phyloP scores from a whole-genome alignment of 2,888 invertebrate genomes.

The Corythucha ciliata region DNA sequence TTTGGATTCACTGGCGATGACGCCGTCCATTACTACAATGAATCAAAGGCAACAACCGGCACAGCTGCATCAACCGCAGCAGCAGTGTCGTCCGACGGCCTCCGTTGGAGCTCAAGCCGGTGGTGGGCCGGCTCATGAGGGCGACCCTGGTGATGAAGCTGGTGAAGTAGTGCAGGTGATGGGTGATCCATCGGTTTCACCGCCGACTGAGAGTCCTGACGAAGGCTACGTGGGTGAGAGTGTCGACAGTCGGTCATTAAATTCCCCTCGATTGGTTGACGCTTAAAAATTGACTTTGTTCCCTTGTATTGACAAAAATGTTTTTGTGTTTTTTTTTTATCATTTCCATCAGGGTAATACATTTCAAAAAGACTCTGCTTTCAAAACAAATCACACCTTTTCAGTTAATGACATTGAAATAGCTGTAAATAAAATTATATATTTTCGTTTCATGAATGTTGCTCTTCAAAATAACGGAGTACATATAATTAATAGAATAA shows the following conservation, averaged over 20 bases:
- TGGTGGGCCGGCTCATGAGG: conserved; percentile 26
- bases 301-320: not conserved
- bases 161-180: conserved; percentile 38
- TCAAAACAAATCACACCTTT: not conserved
- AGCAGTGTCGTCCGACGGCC: too few species aligned
- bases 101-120: conserved; percentile 41
- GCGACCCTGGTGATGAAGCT: not conserved
- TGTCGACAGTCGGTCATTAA: too few species aligned
- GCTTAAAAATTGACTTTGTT: conserved; percentile 43
- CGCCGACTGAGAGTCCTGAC: conserved; percentile 69
- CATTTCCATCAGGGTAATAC: not conserved
- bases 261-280: too few species aligned
- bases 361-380: not conserved
- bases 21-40: too few species aligned
- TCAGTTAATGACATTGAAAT: too few species aligned
- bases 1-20: conserved; percentile 23
- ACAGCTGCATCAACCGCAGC: too few species aligned
- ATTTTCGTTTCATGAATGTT: too few species aligned
- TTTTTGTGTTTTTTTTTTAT: not conserved
- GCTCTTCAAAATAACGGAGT: too few species aligned
- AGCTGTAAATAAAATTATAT: too few species aligned
- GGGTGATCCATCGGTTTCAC: too few species aligned
- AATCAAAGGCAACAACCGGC: too few species aligned
- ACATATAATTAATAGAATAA: too few species aligned
- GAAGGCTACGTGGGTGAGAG: conserved; percentile 78